Evolutionary conservation across 2,888 invertebrate genomes (phyloP).

Genomic region (Polyommatus icarus): DNA sequence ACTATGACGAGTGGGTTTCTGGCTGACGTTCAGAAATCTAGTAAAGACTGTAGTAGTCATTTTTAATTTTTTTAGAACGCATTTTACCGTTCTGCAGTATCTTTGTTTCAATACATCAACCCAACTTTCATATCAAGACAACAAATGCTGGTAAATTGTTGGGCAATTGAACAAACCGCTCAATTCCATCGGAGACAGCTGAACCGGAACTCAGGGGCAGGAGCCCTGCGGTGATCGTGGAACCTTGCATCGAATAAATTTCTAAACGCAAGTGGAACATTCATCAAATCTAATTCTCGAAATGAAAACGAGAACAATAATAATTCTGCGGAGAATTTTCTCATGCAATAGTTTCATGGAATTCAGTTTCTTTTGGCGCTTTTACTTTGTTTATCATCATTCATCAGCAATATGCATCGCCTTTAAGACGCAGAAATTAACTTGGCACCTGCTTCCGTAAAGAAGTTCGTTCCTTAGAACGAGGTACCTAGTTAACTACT

Average conservation of each 20-base stretch:
- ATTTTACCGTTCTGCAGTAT: neutral
- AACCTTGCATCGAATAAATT: conserved; percentile 40
- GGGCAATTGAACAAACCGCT: conserved; percentile 43
- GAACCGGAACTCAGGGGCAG: conserved; percentile 42
- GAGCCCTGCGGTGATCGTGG: conserved; percentile 43
- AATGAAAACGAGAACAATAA: conserved; percentile 10
- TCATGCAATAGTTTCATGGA: neutral
- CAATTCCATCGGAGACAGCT: conserved; percentile 45
- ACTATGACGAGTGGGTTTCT: neutral
- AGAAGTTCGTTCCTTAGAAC: too few species aligned
- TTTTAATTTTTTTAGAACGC: neutral
- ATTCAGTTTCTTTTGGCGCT: neutral
- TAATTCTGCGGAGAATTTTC: conserved; percentile 7
- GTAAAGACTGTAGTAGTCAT: neutral
- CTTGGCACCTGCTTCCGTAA: too few species aligned
- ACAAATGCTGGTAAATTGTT: conserved; percentile 39
- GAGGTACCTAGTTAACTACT: too few species aligned
- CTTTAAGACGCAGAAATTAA: too few species aligned
- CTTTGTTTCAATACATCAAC: conserved; percentile 21
- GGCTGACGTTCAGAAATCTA: neutral
- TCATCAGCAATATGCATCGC: neutral
- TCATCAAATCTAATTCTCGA: conserved; percentile 30
- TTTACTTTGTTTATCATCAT: neutral
- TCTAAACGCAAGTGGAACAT: conserved; percentile 33
- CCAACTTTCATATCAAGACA: conserved; percentile 31